Evolutionary conservation across 1,140 invertebrate genomes (phyloP), one percentile per base, ranked within the genome.

Genomic region (Pachyrhynchus sulphureomaculatus): DNA sequence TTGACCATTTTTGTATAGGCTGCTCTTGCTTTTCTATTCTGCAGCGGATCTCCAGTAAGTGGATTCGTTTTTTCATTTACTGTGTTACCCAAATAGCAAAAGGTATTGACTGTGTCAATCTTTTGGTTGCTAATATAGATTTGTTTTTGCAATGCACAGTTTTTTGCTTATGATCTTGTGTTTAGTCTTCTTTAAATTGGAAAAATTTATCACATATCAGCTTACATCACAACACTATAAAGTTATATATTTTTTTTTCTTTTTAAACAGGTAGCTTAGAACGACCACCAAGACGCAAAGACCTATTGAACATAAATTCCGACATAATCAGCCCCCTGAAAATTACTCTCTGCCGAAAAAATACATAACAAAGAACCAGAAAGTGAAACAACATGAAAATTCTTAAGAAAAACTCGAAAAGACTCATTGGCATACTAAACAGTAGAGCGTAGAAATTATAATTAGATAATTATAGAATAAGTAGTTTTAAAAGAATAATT

Each of bases 331-430:
- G 26, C 9, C 48, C 62, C 59, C 63, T 10, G 66, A 66, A 44
- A 66, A 65, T 48, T 68, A 68, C 45, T 68, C 66, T 33, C 42
- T 49, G 26, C 66, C 66, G 1, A n/a, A n/a, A 65, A 57, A 32
- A 20, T 66, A 32, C 56, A 59, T n/a, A 37, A 17, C n/a, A 8
- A 44, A 34, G 10, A 33, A n/a, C 26, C 29, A 53, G 1, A 47
- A 37, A 37, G 57, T 57, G 36, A 47, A 37, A 21, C 21, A 39
- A 9, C n/a, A n/a, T n/a, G 8, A 15, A 0, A 42, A 55, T 5
- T 37, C 54, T 23, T 57, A n/a, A n/a, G n/a, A n/a, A 53, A 48
- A 49, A n/a, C 29, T 20, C 36, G 18, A n/a, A 34, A 24, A 23
- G 17, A 42, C 15, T 42, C 15, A 29, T 6, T 6, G 26, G 12